A percentile compares a stretch with the other conserved stretches of the same genome.
These are phyloP conservation scores for Callosobruchus maculatus DNA, from an alignment of 2,888 invertebrate genomes.

Conservation along the genomic window DNA sequence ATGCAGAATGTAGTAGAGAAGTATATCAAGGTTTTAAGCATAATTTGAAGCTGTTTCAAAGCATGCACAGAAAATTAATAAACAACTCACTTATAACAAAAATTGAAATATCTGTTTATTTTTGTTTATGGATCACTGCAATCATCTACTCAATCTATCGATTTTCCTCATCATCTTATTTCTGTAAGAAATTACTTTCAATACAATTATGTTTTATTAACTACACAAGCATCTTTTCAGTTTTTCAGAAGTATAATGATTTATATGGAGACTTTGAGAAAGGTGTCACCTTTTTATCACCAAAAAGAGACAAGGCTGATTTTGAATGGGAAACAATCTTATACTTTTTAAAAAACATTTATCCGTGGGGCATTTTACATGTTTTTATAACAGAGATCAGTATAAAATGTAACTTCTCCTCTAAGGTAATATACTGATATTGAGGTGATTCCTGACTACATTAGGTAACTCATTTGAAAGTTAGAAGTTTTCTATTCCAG, in stretches of 20 bases:
- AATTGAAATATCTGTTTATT: constrained; percentile 42
- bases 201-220: neutral
- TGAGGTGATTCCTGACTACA: neutral
- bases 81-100: neutral
- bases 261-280: constrained; percentile 53
- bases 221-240: constrained; percentile 30
- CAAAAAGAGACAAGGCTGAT: constrained; percentile 64
- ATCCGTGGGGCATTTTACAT: constrained; percentile 57
- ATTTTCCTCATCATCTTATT: constrained; percentile 51
- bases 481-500: too few relatives aligned
- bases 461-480: too few relatives aligned
- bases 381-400: constrained; percentile 54
- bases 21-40: too few relatives aligned
- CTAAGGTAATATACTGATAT: constrained; percentile 14
- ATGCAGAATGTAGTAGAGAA: too few relatives aligned
- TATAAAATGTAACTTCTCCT: constrained; percentile 32
- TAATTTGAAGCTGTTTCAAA: too few relatives aligned
- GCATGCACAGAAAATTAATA: neutral
- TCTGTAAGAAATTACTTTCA: constrained; percentile 14
- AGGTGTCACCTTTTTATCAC: constrained; percentile 57
- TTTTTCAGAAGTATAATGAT: constrained; percentile 46
- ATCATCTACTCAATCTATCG: constrained; percentile 57
- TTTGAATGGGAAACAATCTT: constrained; percentile 69
- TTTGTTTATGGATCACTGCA: constrained; percentile 54
- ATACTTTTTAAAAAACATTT: constrained; percentile 52